Conservation (phyloP, 2,797 vertebrate genomes). For the Limosa lapponica region DNA sequence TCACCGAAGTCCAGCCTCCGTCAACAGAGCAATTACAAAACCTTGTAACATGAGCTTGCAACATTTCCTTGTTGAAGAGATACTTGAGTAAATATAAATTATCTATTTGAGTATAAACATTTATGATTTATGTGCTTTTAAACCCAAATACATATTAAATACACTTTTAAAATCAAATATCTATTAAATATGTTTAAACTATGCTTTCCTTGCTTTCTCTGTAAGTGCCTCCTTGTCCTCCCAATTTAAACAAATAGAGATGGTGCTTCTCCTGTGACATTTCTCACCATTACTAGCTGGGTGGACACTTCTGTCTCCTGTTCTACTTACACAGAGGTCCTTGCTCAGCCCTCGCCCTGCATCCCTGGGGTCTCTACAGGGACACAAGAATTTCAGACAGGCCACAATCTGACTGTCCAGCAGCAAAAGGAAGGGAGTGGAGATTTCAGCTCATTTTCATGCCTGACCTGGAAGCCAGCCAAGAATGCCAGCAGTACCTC, state of each 20-base stretch:
- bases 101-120: slow-evolving; percentile 10
- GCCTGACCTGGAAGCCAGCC: not conserved
- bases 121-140: not conserved
- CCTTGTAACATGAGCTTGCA: too few species aligned
- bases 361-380: not conserved
- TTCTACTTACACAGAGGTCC: not conserved
- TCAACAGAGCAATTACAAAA: not conserved
- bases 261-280: not conserved
- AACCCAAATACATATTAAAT: not conserved
- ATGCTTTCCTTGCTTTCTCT: not conserved
- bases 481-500: not conserved
- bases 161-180: slow-evolving; percentile 4
- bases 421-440: not conserved
- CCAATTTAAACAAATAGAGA: not conserved
- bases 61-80: not conserved
- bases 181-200: not conserved
- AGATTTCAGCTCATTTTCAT: not conserved
- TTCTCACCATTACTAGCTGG: not conserved
- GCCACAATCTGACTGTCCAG: not conserved
- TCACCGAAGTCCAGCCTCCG: not conserved
- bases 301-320: not conserved
- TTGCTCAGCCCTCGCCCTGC: not conserved
- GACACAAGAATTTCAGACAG: not conserved
- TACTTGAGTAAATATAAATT: not conserved
- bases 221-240: not conserved